Percentiles rank a stretch among this genome's conserved stretches.
phyloP scores from a whole-genome alignment of 1,140 invertebrate genomes.

The Vollenhovia emeryi region DNA sequence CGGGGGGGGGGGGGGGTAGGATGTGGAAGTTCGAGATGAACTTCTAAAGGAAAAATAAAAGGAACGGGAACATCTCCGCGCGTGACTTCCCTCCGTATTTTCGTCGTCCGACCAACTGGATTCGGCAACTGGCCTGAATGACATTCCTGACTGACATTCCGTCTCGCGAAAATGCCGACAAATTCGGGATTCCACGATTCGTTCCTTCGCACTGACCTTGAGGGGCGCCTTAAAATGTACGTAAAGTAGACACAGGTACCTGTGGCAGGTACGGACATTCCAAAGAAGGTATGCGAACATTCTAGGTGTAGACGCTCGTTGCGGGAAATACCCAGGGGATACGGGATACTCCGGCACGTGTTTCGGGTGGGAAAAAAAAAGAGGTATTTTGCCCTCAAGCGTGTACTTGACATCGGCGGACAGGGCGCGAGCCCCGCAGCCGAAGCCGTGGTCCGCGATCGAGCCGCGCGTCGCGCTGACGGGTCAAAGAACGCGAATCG shows the following conservation, averaged over 20 bases:
- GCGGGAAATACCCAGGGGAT: background rate
- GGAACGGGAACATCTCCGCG: background rate
- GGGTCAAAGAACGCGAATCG: conserved; percentile 83
- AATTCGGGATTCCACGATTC: background rate
- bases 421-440: background rate
- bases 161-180: background rate
- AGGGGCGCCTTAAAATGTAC: background rate
- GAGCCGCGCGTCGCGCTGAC: conserved; percentile 60
- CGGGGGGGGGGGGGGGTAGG: no score
- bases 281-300: background rate
- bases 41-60: background rate
- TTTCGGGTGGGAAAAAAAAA: background rate
- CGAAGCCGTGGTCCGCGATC: conserved; percentile 29
- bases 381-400: background rate
- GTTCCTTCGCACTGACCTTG: background rate
- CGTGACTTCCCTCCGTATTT: background rate
- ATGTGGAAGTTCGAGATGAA: conserved; percentile 4
- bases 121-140: background rate
- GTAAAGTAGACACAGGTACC: conserved; percentile 20
- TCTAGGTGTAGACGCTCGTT: background rate
- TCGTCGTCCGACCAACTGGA: background rate
- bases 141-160: background rate
- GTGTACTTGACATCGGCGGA: conserved; percentile 10
- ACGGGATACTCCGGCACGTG: background rate
- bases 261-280: conserved; percentile 5